These are phyloP conservation scores for Linepithema humile DNA, from an alignment of 1,140 invertebrate species.

Conservation along the genomic window DNA sequence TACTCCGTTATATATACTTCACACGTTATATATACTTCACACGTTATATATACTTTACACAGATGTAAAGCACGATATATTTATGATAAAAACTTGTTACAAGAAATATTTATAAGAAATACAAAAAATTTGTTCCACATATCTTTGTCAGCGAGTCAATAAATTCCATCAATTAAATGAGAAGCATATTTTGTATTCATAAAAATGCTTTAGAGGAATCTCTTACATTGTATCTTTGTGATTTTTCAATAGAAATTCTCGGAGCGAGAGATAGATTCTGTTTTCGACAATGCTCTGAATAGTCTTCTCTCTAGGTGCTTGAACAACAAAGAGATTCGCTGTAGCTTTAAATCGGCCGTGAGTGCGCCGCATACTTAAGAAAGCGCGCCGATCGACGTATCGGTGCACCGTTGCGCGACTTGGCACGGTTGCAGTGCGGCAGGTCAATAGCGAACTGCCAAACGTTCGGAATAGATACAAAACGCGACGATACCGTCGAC, in stretches of 20 bases:
- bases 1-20: background rate
- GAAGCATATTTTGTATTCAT: background rate
- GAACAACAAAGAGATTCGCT: background rate
- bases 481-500: background rate
- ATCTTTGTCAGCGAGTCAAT: background rate
- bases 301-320: background rate
- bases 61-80: too few species aligned
- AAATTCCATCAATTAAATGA: background rate
- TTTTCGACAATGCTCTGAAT: background rate
- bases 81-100: background rate
- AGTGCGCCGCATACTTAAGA: background rate
- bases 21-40: too few species aligned
- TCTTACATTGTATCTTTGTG: background rate
- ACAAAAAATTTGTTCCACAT: too few species aligned
- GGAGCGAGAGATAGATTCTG: background rate
- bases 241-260: background rate
- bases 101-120: background rate
- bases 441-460: constrained; percentile 33
- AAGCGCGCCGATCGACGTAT: background rate
- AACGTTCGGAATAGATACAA: constrained; percentile 38
- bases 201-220: background rate
- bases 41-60: too few species aligned
- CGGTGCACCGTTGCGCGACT: background rate
- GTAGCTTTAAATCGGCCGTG: background rate
- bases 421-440: background rate